Conservation (phyloP, 2,113 vertebrate genomes). For the Canis aureus region DNA sequence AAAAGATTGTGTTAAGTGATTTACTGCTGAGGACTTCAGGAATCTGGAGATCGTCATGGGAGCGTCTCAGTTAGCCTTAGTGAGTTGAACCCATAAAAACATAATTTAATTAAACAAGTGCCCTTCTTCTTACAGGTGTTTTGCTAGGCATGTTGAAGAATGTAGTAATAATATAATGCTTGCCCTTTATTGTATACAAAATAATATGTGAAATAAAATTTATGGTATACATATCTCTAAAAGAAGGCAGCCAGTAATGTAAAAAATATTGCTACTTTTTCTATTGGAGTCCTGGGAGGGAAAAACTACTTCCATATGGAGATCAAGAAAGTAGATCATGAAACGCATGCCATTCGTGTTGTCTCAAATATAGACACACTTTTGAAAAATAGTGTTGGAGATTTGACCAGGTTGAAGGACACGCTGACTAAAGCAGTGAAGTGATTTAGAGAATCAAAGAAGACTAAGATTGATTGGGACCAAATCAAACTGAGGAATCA, state of each 20-base stretch:
- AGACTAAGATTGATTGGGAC: background rate
- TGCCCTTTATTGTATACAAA: background rate
- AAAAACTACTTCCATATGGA: background rate
- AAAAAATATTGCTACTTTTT: background rate
- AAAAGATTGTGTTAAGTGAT: constrained; percentile 56
- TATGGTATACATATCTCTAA: background rate
- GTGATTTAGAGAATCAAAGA: background rate
- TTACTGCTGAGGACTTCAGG: constrained; percentile 52
- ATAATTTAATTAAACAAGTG: background rate
- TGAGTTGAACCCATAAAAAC: background rate
- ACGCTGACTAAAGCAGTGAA: background rate
- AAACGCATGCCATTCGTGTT: background rate
- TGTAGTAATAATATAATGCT: background rate
- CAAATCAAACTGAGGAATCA: background rate
- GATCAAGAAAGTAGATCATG: background rate
- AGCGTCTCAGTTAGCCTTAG: background rate
- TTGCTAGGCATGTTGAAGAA: background rate
- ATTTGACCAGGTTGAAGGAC: background rate
- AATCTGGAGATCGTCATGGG: background rate
- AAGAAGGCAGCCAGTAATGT: background rate
- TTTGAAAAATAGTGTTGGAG: constrained; percentile 20
- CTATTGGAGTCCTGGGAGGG: background rate
- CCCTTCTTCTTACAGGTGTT: background rate
- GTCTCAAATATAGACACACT: background rate
- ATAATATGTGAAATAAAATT: background rate